These are phyloP conservation scores for Lepus timidus DNA, from an alignment of 2,113 vertebrate species.

Conservation along the genomic window DNA sequence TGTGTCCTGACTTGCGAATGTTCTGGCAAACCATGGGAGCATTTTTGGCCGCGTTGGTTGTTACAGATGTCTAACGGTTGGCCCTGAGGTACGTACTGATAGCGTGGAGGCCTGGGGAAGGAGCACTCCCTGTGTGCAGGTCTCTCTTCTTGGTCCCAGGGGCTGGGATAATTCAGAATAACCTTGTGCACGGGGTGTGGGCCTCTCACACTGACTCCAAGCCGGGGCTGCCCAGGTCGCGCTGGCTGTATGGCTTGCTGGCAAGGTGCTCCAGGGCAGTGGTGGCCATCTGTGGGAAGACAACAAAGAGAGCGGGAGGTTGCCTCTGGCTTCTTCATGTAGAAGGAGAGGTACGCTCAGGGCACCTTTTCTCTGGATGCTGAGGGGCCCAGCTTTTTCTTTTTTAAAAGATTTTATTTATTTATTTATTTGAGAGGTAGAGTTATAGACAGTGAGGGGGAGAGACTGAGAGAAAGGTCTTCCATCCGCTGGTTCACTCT, in stretches of 20 bases:
- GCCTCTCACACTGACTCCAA: slow-evolving; percentile 59
- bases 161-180: slow-evolving; percentile 61
- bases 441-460: too few species aligned
- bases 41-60: not conserved
- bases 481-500: too few species aligned
- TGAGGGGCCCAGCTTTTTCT: not conserved
- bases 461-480: too few species aligned
- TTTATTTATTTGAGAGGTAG: too few species aligned
- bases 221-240: slow-evolving; percentile 48
- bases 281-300: slow-evolving; percentile 70
- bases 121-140: slow-evolving; percentile 52
- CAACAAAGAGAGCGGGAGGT: not conserved
- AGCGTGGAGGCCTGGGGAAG: slow-evolving; percentile 41
- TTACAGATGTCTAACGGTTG: not conserved
- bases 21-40: not conserved
- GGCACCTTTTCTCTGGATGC: not conserved
- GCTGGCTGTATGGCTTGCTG: slow-evolving; percentile 72
- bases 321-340: not conserved
- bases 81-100: slow-evolving; percentile 41
- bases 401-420: too few species aligned
- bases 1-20: not conserved
- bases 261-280: slow-evolving; percentile 68
- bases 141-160: slow-evolving; percentile 63
- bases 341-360: not conserved
- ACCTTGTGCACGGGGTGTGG: slow-evolving; percentile 71